Base-by-base conservation (phyloP, 2,113 vertebrate genomes). In the Eubucco bourcierii region DNA sequence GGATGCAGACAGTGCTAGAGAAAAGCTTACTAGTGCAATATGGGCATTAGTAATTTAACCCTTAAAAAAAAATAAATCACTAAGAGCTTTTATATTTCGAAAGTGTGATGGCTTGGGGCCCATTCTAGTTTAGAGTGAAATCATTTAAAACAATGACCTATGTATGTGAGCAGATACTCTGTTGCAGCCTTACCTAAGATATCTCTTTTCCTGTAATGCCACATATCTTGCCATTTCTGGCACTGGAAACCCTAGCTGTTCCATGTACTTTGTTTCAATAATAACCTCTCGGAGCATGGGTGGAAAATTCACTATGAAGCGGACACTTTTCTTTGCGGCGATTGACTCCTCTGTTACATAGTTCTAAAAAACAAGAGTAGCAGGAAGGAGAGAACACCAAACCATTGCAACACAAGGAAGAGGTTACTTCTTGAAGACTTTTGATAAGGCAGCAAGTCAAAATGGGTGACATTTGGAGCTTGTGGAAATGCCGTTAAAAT, bases 231-330 rank as follows among this genome's bases (percentile, higher is more conserved):
- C 98, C 29, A 97, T 75, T 46, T 98, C 96, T 7, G 98, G 98
- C 41, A 99, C 86, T 50, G 95, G 25, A 89, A 98, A 98, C 1
- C 97, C 98, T 29, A 99, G 95, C 8, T 97, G 97, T 61, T 98
- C 98, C 96, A 99, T 96, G 95, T 98, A 97, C 55, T 98, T 98
- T 18, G 98, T 90, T 95, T 99, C 99, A 12, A 63, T 96, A 17
- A 99, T 98, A 9, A 98, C 98, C 96, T 99, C 98, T 67, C 46
- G 97, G 39, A 99, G 96, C 53, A 94, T 52, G 6, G 97, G 98
- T 27, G 98, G 91, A 97, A 99, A 99, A 94, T 99, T 99, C 56
- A 99, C 97, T 8, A 46, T 6, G 16, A 98, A 99, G 12, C 5
- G 37, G 3, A 94, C 0, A 6, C 5, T 82, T 66, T 59, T 97